Evolutionary conservation across 2,797 vertebrate genomes (phyloP).

Genomic region (Tolypeutes matacus): DNA sequence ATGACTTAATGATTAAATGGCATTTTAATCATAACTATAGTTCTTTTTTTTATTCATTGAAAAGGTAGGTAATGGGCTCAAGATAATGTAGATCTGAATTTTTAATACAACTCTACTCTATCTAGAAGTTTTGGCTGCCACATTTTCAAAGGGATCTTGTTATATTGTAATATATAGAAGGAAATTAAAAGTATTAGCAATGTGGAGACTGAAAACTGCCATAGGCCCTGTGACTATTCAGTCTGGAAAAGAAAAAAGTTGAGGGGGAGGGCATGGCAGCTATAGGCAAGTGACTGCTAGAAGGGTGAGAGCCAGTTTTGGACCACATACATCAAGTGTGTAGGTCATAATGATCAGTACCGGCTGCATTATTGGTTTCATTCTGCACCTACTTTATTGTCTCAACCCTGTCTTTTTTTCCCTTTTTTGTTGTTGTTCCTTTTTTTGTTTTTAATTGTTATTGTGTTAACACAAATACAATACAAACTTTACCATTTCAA

Average conservation of each 20-base stretch:
- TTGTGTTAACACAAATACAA: no score
- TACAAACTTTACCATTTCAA: no score
- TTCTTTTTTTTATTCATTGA: neutral
- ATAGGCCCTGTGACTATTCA: neutral
- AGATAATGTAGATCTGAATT: neutral
- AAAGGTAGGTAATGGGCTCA: neutral
- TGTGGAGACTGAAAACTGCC: neutral
- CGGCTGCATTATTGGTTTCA: neutral
- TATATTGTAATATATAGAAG: neutral
- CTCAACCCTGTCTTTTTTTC: neutral
- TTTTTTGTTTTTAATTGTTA: no score
- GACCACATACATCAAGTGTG: neutral
- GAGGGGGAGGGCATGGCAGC: neutral
- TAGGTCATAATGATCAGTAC: neutral
- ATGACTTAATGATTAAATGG: no score
- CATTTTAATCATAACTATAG: neutral
- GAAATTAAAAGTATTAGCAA: neutral
- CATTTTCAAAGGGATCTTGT: neutral
- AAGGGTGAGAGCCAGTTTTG: neutral
- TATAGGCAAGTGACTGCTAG: neutral
- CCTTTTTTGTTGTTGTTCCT: neutral
- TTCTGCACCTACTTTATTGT: neutral
- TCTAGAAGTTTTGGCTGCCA: neutral
- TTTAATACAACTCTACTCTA: neutral
- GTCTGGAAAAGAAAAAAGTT: neutral